A percentile compares a stretch with the other conserved stretches of the same genome.
Conservation (phyloP, 2,888 invertebrate genomes). For the Glomeris marginata region DNA sequence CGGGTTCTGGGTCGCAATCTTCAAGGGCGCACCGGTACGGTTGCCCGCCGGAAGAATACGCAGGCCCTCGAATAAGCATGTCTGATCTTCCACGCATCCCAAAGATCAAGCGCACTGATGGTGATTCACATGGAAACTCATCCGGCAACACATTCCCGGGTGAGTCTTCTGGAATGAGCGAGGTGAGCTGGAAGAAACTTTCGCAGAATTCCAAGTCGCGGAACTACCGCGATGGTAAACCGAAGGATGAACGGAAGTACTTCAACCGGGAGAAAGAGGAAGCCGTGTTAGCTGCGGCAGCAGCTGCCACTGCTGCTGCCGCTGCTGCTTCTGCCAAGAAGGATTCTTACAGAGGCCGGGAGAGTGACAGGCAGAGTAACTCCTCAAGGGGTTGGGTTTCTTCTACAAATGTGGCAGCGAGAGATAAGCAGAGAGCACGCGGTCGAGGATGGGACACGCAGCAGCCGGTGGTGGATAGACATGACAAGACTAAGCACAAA, state of each 20-base stretch:
- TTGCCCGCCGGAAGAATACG: constrained; percentile 13
- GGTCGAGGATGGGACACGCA: neutral
- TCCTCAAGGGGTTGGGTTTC: neutral
- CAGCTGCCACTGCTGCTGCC: constrained; percentile 18
- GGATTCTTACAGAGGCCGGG: constrained; percentile 13
- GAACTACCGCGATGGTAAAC: constrained; percentile 47
- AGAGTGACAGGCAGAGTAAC: neutral
- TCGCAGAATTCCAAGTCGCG: constrained; percentile 60
- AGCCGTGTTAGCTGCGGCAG: constrained; percentile 12
- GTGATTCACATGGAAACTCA: neutral
- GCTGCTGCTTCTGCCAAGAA: constrained; percentile 27
- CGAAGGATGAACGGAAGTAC: constrained; percentile 27
- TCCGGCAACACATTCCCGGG: neutral
- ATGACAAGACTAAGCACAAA: neutral
- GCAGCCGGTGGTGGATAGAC: neutral
- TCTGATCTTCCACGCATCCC: constrained; percentile 24
- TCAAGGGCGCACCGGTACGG: neutral
- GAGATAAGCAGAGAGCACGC: neutral
- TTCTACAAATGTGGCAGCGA: neutral
- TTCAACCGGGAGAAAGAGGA: constrained; percentile 22
- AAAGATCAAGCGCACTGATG: constrained; percentile 18
- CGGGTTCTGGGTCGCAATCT: neutral
- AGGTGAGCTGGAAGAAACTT: constrained; percentile 54
- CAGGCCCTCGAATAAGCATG: constrained; percentile 20
- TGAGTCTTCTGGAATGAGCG: constrained; percentile 11